phyloP scores from a whole-genome alignment of 92 coral and sea anemone species.

The Metridium senile region DNA sequence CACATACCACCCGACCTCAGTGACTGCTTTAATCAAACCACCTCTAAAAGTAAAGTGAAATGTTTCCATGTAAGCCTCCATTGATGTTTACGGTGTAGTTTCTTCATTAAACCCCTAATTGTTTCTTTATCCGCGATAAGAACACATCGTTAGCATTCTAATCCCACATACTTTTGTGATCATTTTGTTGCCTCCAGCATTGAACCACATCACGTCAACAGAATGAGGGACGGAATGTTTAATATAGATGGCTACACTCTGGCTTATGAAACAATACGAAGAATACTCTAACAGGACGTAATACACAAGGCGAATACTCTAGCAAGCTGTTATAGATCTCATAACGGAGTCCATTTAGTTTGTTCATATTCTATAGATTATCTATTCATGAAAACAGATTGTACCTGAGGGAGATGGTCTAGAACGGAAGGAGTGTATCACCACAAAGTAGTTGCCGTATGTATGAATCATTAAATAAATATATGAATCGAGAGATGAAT shows the following conservation, averaged over 20 bases:
- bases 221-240: not conserved
- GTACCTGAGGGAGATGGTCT: too few species aligned
- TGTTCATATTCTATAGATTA: too few species aligned
- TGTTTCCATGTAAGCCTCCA: too few species aligned
- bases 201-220: not conserved
- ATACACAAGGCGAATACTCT: too few species aligned
- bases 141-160: not conserved
- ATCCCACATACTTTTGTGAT: conserved; percentile 4
- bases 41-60: too few species aligned
- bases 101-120: not conserved
- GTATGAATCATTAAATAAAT: too few species aligned
- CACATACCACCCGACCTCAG: not conserved
- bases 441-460: too few species aligned
- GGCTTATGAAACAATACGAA: not conserved
- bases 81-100: not conserved
- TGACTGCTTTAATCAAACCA: not conserved
- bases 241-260: not conserved
- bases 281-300: too few species aligned
- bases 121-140: not conserved
- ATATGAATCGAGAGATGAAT: not conserved
- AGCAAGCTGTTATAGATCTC: too few species aligned
- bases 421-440: too few species aligned
- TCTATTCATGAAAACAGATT: too few species aligned
- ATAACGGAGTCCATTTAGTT: too few species aligned
- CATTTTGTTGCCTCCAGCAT: conserved; percentile 3